Evolutionary conservation across 1,140 invertebrate genomes (phyloP).

Genomic region (Brachystomella parvula): DNA sequence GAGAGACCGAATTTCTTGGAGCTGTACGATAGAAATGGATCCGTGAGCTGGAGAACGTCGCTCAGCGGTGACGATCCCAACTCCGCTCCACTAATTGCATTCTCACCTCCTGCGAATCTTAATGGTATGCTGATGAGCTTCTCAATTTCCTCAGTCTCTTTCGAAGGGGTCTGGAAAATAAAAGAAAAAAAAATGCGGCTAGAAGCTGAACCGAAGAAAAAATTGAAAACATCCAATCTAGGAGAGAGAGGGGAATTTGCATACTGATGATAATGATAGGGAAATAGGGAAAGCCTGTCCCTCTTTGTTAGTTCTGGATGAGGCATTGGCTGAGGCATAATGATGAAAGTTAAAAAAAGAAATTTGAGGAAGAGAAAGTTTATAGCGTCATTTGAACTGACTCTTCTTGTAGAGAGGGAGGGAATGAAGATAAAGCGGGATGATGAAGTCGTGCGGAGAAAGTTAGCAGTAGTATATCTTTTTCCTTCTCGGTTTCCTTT

Average conservation of each 20-base stretch:
- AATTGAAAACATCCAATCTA: slow-evolving; percentile 3
- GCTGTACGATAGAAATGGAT: slow-evolving; percentile 31
- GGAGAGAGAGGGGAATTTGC: background rate
- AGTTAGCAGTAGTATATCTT: too few species aligned
- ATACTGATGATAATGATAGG: slow-evolving; percentile 7
- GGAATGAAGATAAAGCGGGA: too few species aligned
- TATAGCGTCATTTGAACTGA: too few species aligned
- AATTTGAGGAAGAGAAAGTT: background rate
- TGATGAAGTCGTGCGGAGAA: too few species aligned
- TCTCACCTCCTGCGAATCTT: slow-evolving; percentile 34
- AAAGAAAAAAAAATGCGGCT: background rate
- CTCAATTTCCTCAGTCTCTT: background rate
- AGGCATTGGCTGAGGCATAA: background rate
- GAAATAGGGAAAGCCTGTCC: slow-evolving; percentile 2
- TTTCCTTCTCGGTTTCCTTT: too few species aligned
- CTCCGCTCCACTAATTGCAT: slow-evolving; percentile 31
- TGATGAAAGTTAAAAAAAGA: background rate
- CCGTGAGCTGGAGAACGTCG: slow-evolving; percentile 27
- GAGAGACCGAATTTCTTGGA: slow-evolving; percentile 26
- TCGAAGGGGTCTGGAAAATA: background rate
- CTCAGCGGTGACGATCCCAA: slow-evolving; percentile 32
- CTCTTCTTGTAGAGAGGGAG: too few species aligned
- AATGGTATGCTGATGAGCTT: slow-evolving; percentile 24
- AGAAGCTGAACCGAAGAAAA: background rate
- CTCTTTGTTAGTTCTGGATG: background rate